These are phyloP conservation scores for Cladopsammia gracilis DNA, from an alignment of 64 coral and sea anemone genomes.

Conservation along the genomic window DNA sequence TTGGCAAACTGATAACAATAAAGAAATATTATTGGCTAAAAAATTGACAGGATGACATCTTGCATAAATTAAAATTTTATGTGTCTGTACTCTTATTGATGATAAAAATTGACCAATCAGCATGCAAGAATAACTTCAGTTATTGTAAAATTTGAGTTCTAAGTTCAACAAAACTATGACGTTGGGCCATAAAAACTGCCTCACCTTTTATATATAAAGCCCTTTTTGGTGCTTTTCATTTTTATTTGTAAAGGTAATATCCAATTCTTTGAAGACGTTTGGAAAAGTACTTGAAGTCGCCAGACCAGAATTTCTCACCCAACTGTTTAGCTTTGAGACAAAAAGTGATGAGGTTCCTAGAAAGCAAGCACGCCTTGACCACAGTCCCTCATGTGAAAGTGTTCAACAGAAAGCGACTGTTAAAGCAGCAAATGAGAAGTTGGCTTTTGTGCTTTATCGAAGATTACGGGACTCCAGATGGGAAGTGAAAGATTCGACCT, in stretches of 20 bases:
- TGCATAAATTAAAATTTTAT: not conserved
- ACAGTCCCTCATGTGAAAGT: not conserved
- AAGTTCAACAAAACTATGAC: too few species aligned
- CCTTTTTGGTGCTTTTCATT: not conserved
- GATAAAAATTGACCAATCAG: too few species aligned
- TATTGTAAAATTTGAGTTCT: too few species aligned
- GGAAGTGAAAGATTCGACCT: constrained; percentile 83
- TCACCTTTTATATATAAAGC: too few species aligned
- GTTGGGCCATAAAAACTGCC: too few species aligned
- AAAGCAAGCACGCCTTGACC: not conserved
- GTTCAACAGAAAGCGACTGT: not conserved
- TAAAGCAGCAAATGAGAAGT: constrained; percentile 38
- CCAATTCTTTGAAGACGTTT: constrained; percentile 65
- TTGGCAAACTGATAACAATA: too few species aligned
- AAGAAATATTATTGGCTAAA: too few species aligned
- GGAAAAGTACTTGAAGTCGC: constrained; percentile 21
- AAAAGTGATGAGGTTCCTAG: not conserved
- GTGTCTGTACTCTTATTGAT: too few species aligned
- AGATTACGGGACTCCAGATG: constrained; percentile 79
- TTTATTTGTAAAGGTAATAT: constrained; percentile 39
- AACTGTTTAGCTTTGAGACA: constrained; percentile 23
- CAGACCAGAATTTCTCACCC: not conserved
- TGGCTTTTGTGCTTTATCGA: constrained; percentile 69
- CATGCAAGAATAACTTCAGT: too few species aligned
- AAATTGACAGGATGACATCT: too few species aligned